Evolutionary conservation across 2,888 invertebrate species (phyloP).

Genomic region (Stomorhina lunata): DNA sequence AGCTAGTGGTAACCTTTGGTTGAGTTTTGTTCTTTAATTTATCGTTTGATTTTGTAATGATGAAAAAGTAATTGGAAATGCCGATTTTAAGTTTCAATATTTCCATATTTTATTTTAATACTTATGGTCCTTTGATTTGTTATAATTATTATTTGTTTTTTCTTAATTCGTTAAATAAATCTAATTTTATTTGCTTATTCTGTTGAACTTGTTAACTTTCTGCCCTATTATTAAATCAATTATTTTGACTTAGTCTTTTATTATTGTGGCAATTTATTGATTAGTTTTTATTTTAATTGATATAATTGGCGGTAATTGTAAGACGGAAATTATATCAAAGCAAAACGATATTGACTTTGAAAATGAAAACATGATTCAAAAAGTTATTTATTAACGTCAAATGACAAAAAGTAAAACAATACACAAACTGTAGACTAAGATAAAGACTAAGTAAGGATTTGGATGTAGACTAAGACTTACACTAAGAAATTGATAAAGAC

Average conservation of each 20-base stretch:
- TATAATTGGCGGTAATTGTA: conserved; percentile 23
- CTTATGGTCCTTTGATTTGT: not conserved
- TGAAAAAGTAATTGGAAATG: conserved; percentile 31
- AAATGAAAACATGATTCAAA: too few species aligned
- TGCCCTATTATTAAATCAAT: conserved; percentile 56
- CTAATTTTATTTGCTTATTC: conserved; percentile 44
- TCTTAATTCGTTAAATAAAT: not conserved
- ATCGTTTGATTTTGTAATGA: too few species aligned
- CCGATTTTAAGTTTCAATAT: not conserved
- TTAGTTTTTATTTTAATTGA: conserved; percentile 39
- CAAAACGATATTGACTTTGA: too few species aligned
- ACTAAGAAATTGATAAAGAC: too few species aligned
- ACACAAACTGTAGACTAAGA: too few species aligned
- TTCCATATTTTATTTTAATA: not conserved
- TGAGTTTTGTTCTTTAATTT: too few species aligned
- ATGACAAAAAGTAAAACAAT: too few species aligned
- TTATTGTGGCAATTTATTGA: conserved; percentile 44
- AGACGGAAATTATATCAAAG: not conserved
- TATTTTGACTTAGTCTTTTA: conserved; percentile 45
- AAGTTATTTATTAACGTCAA: too few species aligned
- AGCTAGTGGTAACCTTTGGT: too few species aligned
- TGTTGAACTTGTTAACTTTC: conserved; percentile 61
- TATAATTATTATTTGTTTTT: not conserved
- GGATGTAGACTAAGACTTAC: too few species aligned
- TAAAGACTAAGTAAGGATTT: too few species aligned